phyloP scores from a whole-genome alignment of 2,888 invertebrate genomes.

The Ennomos erosarius region DNA sequence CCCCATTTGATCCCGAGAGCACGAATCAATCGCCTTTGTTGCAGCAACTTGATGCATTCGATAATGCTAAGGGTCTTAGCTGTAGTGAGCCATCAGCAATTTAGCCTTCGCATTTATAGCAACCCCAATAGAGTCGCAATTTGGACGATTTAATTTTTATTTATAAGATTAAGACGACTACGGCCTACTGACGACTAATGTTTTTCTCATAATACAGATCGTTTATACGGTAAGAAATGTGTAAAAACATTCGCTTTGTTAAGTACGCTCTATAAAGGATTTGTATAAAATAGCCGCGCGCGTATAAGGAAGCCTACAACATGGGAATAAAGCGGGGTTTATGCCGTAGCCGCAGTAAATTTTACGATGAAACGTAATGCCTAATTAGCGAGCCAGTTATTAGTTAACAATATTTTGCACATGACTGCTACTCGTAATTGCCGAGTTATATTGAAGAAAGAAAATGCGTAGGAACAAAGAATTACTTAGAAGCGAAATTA shows the following conservation, averaged over 20 bases:
- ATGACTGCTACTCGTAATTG: conserved; percentile 49
- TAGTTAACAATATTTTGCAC: conserved; percentile 54
- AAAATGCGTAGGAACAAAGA: conserved; percentile 25
- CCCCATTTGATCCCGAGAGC: conserved; percentile 79
- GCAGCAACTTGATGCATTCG: conserved; percentile 70
- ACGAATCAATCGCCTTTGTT: conserved; percentile 82
- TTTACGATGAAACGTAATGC: conserved; percentile 51
- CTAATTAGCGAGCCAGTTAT: conserved; percentile 52
- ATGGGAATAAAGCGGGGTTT: conserved; percentile 40
- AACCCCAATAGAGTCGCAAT: conserved; percentile 19
- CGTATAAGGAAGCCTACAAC: conserved; percentile 48
- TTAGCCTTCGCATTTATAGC: conserved; percentile 21
- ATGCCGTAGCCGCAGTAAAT: conserved; percentile 43
- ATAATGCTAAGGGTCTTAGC: conserved; percentile 39
- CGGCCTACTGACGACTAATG: too few relatives aligned
- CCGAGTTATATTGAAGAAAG: conserved; percentile 38
- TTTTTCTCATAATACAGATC: conserved; percentile 20
- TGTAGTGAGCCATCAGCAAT: conserved; percentile 30
- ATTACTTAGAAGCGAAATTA: conserved; percentile 3
- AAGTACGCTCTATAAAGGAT: conserved; percentile 28
- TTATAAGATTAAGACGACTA: not conserved
- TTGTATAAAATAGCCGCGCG: conserved; percentile 32
- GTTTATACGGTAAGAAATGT: conserved; percentile 21
- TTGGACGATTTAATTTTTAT: conserved; percentile 23
- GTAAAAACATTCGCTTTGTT: conserved; percentile 31